Evolutionary conservation across 2,113 vertebrate species (phyloP).

Genomic region (Prunella fulvescens): DNA sequence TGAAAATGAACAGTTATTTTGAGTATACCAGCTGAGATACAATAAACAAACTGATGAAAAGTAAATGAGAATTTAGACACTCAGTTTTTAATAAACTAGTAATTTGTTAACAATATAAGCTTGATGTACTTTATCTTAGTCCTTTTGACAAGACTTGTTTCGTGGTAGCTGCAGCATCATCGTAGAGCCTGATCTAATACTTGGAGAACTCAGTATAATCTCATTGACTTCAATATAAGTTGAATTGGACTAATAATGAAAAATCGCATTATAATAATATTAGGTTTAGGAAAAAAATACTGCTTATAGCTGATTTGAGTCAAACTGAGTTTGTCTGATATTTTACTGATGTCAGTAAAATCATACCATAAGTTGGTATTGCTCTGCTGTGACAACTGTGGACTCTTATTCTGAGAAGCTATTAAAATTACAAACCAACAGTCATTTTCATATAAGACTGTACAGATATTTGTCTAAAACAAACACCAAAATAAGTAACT

Average conservation of each 20-base stretch:
- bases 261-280: conserved; percentile 59
- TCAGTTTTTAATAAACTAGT: conserved; percentile 29
- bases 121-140: conserved; percentile 10
- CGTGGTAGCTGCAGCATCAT: conserved; percentile 10
- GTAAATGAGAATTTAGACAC: conserved; percentile 22
- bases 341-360: conserved; percentile 64
- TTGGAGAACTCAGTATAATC: conserved; percentile 53
- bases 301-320: conserved; percentile 64
- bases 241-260: conserved; percentile 64
- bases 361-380: conserved; percentile 44
- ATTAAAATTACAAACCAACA: conserved; percentile 42
- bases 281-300: conserved; percentile 56
- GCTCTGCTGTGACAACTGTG: conserved; percentile 36
- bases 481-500: background rate
- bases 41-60: conserved; percentile 35
- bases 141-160: conserved; percentile 38
- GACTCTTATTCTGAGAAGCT: background rate
- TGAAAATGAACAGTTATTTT: background rate
- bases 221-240: conserved; percentile 59
- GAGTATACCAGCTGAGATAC: background rate
- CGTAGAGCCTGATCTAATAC: conserved; percentile 34
- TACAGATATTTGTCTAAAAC: conserved; percentile 1
- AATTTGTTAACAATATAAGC: conserved; percentile 18
- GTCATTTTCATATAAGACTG: background rate
- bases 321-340: conserved; percentile 53